phyloP scores from a whole-genome alignment of 2,113 vertebrate species.

The Pseudorhombus dupliciocellatus region DNA sequence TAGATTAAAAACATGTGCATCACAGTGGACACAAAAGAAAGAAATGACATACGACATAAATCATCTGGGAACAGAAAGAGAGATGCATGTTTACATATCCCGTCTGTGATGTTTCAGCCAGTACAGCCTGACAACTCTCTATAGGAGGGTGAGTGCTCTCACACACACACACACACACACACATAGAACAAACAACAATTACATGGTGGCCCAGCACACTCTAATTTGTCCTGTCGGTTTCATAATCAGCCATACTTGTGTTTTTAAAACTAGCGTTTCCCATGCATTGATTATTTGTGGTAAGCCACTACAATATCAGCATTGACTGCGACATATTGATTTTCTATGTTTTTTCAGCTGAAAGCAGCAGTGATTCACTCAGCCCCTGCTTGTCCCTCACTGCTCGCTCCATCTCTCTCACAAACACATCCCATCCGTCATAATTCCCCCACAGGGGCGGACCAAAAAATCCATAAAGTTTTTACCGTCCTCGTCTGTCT shows the following conservation, averaged over 20 bases:
- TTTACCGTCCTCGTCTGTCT: background rate
- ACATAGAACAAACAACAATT: background rate
- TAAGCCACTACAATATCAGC: background rate
- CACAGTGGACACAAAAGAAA: constrained; percentile 41
- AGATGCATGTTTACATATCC: constrained; percentile 27
- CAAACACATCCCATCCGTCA: background rate
- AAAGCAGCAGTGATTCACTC: constrained; percentile 4
- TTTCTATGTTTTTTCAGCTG: background rate
- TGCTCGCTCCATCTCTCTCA: background rate
- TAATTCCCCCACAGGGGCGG: background rate
- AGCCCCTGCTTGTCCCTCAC: background rate
- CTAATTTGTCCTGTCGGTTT: background rate
- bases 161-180: constrained; percentile 7
- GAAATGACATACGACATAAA: constrained; percentile 36
- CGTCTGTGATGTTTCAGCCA: constrained; percentile 30
- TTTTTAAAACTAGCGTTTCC: background rate
- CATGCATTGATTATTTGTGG: background rate
- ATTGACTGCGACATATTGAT: constrained; percentile 6
- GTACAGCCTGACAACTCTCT: constrained; percentile 44
- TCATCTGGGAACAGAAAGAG: constrained; percentile 29
- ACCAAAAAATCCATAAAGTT: background rate
- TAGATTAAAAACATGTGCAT: constrained; percentile 55
- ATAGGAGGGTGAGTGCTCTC: constrained; percentile 32
- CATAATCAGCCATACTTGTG: background rate
- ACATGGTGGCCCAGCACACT: background rate